A percentile compares a stretch with the other conserved stretches of the same genome.
These are phyloP conservation scores for Linepithema humile DNA, from an alignment of 1,140 invertebrate genomes.

Conservation along the genomic window DNA sequence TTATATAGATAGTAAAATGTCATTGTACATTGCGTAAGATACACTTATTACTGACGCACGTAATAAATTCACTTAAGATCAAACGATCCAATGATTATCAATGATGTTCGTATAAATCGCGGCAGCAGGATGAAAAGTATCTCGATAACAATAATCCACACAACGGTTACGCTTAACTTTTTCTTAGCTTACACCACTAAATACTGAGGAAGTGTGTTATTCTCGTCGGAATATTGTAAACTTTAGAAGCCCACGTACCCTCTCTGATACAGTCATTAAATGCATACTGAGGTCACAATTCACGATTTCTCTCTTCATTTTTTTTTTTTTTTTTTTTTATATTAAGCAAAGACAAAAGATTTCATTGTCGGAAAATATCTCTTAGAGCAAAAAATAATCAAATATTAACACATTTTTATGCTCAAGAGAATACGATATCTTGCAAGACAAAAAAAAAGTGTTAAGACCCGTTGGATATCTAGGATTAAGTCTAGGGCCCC, in stretches of 20 bases:
- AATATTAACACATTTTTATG: conserved; percentile 37
- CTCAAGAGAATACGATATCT: background rate
- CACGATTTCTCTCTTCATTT: background rate
- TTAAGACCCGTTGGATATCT: background rate
- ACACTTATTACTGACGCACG: conserved; percentile 62
- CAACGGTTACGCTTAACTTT: background rate
- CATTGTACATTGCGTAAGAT: conserved; percentile 9
- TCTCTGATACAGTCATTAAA: background rate
- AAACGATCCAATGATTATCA: background rate
- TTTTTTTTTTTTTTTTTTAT: background rate
- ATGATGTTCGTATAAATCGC: background rate
- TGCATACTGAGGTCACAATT: background rate
- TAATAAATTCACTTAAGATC: conserved; percentile 31
- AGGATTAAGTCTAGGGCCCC: conserved; percentile 31
- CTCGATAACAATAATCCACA: background rate
- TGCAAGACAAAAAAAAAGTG: background rate
- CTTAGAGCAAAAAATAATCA: conserved; percentile 30
- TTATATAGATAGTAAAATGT: conserved; percentile 16
- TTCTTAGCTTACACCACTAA: background rate
- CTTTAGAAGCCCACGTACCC: background rate
- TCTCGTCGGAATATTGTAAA: conserved; percentile 1
- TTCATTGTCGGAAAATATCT: background rate
- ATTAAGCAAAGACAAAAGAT: background rate
- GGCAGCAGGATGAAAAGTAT: background rate
- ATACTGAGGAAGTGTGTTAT: background rate